Evolutionary conservation across 2,888 invertebrate species (phyloP).

Genomic region (Tanytarsus gracilentus): DNA sequence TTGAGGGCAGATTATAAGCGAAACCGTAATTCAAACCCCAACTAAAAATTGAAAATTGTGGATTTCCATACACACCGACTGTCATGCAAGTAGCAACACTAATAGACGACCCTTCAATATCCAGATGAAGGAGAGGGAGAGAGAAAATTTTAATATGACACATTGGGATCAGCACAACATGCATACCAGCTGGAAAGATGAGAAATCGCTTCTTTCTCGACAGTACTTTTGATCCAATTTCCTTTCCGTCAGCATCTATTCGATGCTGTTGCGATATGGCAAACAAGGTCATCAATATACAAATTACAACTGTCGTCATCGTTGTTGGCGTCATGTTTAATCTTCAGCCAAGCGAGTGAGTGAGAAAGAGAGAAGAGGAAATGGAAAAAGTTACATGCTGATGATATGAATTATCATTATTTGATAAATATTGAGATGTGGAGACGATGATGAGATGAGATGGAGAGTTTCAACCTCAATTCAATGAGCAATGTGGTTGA

Average conservation of each 20-base stretch:
- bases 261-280: no score
- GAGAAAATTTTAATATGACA: neutral
- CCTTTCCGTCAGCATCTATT: neutral
- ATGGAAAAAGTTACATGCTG: no score
- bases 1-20: conserved; percentile 50
- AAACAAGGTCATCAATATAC: neutral
- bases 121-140: neutral
- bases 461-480: no score
- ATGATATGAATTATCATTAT: no score
- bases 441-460: no score
- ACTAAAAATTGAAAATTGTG: conserved; percentile 49
- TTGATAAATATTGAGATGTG: no score
- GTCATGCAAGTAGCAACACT: conserved; percentile 53
- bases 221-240: conserved; percentile 3
- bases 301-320: neutral
- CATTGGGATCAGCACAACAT: neutral
- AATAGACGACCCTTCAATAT: conserved; percentile 33
- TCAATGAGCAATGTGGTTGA: no score
- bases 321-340: neutral
- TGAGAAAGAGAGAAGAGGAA: no score
- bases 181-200: conserved; percentile 18
- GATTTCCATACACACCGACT: conserved; percentile 50
- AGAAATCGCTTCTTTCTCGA: conserved; percentile 20
- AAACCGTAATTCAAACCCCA: conserved; percentile 63
- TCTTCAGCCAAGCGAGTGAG: neutral